These are phyloP conservation scores for Lophotriccus pileatus DNA, from an alignment of 2,797 vertebrate genomes.

Conservation along the genomic window DNA sequence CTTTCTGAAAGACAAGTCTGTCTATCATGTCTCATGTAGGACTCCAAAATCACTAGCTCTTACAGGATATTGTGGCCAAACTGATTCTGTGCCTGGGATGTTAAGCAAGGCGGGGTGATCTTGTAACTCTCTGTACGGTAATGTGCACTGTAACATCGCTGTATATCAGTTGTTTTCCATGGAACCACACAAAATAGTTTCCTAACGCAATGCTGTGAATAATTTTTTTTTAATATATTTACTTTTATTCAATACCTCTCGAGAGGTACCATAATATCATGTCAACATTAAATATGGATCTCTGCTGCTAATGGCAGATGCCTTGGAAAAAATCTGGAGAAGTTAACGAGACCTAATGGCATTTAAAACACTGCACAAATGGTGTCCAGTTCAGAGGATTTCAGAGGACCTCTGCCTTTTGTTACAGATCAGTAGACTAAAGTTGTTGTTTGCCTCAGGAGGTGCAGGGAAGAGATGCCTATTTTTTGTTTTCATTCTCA, in stretches of 20 bases:
- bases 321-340: neutral
- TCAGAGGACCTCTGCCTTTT: neutral
- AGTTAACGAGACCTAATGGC: neutral
- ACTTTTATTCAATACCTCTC: neutral
- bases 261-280: neutral
- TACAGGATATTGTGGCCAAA: neutral
- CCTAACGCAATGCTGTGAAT: neutral
- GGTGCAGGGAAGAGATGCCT: neutral
- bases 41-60: neutral
- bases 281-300: neutral
- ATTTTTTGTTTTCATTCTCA: neutral
- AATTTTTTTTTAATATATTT: neutral
- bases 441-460: neutral
- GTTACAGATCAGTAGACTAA: neutral
- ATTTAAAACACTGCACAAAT: neutral
- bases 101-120: neutral
- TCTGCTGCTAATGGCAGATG: neutral
- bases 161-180: neutral
- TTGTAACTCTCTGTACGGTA: neutral
- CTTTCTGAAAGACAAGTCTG: neutral
- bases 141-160: neutral
- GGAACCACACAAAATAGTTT: neutral
- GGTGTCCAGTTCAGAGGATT: neutral
- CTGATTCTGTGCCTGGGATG: neutral
- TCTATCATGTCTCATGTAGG: neutral